These are phyloP conservation scores for Acleris laterana DNA, from an alignment of 2,888 invertebrate species.

Conservation along the genomic window DNA sequence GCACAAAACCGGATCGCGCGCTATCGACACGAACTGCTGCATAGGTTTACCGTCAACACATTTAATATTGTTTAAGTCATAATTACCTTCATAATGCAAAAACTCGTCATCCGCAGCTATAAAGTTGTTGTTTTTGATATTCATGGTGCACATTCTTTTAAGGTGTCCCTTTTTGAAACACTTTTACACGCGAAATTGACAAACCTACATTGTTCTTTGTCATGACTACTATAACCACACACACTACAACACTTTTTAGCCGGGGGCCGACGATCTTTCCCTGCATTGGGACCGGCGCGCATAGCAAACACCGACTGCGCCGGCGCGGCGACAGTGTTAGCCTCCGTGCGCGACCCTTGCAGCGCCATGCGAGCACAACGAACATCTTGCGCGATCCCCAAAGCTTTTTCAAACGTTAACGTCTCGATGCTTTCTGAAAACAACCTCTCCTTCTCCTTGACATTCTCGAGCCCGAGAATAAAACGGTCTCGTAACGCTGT, in stretches of 20 bases:
- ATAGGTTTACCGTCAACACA: slow-evolving; percentile 30
- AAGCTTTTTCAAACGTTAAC: slow-evolving; percentile 37
- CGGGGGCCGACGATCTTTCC: slow-evolving; percentile 4
- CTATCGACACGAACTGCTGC: slow-evolving; percentile 25
- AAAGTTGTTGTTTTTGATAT: slow-evolving; percentile 6
- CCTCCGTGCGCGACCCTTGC: neutral
- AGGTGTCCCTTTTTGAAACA: slow-evolving; percentile 34
- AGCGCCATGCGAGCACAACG: slow-evolving; percentile 31
- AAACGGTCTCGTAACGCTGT: slow-evolving; percentile 39
- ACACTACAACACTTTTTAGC: slow-evolving; percentile 1
- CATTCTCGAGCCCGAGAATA: slow-evolving; percentile 40
- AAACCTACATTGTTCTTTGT: slow-evolving; percentile 25
- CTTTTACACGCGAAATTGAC: slow-evolving; percentile 21
- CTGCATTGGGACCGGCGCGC: neutral
- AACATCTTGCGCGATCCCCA: slow-evolving; percentile 40
- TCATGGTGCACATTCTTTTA: slow-evolving; percentile 26
- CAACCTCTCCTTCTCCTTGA: slow-evolving; percentile 39
- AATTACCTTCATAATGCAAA: slow-evolving; percentile 32
- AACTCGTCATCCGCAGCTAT: slow-evolving; percentile 14
- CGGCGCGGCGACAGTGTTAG: neutral
- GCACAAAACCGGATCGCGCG: slow-evolving; percentile 15
- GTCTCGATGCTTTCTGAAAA: slow-evolving; percentile 33
- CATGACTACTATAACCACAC: slow-evolving; percentile 33
- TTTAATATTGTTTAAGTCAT: slow-evolving; percentile 30
- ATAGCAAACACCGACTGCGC: neutral